Evolutionary conservation across 1,140 invertebrate genomes (phyloP).

Genomic region (Tribolium madens): DNA sequence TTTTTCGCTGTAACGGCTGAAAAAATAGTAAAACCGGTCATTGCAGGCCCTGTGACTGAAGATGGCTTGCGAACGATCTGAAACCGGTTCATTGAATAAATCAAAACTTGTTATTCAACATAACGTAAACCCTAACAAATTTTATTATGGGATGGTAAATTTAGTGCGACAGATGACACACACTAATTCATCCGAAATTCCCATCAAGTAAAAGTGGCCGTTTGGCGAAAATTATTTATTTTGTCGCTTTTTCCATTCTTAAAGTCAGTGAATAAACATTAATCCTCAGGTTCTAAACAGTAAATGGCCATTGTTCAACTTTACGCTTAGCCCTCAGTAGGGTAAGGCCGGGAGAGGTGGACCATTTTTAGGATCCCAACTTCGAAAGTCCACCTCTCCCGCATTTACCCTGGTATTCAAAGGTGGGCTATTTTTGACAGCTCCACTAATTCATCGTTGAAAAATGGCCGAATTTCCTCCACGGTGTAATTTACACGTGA

Average conservation of each 20-base stretch:
- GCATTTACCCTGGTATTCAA: too few relatives aligned
- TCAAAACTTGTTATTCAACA: neutral
- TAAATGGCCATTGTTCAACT: neutral
- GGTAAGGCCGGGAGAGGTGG: too few relatives aligned
- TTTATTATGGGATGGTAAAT: neutral
- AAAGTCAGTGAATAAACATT: neutral
- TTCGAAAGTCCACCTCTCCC: too few relatives aligned
- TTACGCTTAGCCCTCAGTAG: too few relatives aligned
- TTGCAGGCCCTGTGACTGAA: neutral
- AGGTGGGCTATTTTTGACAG: too few relatives aligned
- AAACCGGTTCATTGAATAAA: neutral
- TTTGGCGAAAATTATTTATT: neutral
- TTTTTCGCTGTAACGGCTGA: neutral
- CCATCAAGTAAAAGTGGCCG: neutral
- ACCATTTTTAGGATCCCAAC: too few relatives aligned
- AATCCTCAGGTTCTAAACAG: neutral
- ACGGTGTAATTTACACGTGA: conserved; percentile 44
- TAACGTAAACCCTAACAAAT: neutral
- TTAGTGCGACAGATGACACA: neutral
- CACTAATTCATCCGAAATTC: neutral
- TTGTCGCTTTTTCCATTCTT: neutral
- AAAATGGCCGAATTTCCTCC: conserved; percentile 1
- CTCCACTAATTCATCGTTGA: neutral
- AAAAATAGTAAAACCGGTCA: neutral
- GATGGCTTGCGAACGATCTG: neutral